Evolutionary conservation across 1,140 invertebrate species (phyloP).

Genomic region (Halyomorpha halys): DNA sequence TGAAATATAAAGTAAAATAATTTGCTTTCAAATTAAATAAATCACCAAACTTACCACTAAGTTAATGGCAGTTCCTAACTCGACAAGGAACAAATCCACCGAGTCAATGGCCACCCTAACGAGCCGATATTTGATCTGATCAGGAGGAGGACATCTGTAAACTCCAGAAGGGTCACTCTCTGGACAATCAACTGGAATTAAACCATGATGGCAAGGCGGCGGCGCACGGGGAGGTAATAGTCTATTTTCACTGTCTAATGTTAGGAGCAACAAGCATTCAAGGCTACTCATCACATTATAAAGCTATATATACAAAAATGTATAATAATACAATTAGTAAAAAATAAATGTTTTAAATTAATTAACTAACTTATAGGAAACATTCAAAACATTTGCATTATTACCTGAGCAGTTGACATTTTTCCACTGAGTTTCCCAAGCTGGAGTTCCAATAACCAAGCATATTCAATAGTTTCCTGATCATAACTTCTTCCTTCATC

Average conservation of each 20-base stretch:
- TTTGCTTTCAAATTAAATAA: too few species aligned
- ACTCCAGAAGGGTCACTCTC: constrained; percentile 54
- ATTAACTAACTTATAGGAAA: not conserved
- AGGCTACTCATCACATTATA: constrained; percentile 76
- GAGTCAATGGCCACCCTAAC: constrained; percentile 81
- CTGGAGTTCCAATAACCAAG: constrained; percentile 80
- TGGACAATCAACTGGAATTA: constrained; percentile 61
- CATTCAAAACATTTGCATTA: not conserved
- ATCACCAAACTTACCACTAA: constrained; percentile 52
- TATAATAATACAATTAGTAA: not conserved
- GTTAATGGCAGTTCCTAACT: constrained; percentile 75
- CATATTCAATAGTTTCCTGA: constrained; percentile 93
- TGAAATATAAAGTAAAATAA: too few species aligned
- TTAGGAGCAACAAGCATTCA: constrained; percentile 78
- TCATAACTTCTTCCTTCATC: constrained; percentile 77
- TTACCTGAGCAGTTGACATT: constrained; percentile 58
- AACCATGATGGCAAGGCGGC: constrained; percentile 75
- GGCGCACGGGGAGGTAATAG: constrained; percentile 64
- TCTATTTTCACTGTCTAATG: constrained; percentile 80
- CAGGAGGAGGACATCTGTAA: constrained; percentile 62
- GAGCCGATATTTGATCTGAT: constrained; percentile 93
- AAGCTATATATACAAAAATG: constrained; percentile 40
- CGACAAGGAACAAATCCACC: constrained; percentile 82
- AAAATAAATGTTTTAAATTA: not conserved
- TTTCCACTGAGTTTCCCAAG: constrained; percentile 71